Evolutionary conservation across 2,797 vertebrate genomes (phyloP), one percentile per base, ranked within the genome.

Genomic region (Thripadectes ignobilis): DNA sequence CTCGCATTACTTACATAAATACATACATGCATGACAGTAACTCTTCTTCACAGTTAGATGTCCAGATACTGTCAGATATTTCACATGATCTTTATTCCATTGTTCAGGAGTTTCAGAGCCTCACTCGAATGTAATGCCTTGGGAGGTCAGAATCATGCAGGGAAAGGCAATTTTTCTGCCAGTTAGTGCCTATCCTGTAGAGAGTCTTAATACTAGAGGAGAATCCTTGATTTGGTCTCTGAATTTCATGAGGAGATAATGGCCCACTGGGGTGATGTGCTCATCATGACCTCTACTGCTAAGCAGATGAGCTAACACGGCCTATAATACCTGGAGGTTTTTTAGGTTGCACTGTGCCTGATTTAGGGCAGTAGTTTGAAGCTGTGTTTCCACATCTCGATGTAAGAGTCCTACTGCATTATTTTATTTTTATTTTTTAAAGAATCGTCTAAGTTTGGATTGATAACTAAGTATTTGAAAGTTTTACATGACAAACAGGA

Each of bases 171-270:
- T 92, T 95, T 94, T 96, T 91, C 88, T 93, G 80, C 59, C 79
- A 86, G 92, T 86, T 92, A 95, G 46, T 73, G 77, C 51, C 74
- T 92, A 49, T 89, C 59, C 74, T 87, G 30, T 71, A 71, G 72
- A 95, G 77, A 87, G 34, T 77, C 57, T 91, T 83, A 86, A 92
- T 85, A 95, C 78, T 83, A 67, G 84, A 92, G 68, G 52, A 95
- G 90, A 95, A 97, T 96, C 51, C 49, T 92, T 95, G 80, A 96
- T 94, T 95, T 85, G 14, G 38, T 71, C 65, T 95, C 84, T 95
- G 93, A 96, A 96, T 97, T 95, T 96, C 86, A 91, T 95, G 86
- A 96, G 57, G 49, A 94, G 78, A 91, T 93, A 96, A 95, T 92
- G 49, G 95, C 95, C 68, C 78, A 72, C 92, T 8, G 7, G 75